These are phyloP conservation scores for Eidolon helvum DNA, from an alignment of 2,113 vertebrate genomes.

Conservation along the genomic window DNA sequence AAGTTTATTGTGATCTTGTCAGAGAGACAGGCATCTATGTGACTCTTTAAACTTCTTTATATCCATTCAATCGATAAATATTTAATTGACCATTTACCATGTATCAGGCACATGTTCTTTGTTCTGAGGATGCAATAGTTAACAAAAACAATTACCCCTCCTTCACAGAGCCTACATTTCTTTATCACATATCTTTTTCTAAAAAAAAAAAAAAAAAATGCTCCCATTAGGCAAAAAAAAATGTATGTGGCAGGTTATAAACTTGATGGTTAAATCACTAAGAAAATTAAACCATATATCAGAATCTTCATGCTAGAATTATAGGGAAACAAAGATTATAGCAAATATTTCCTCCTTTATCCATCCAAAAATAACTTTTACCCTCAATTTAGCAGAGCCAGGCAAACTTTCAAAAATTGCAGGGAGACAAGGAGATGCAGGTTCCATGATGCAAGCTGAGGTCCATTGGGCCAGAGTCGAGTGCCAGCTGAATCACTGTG, in stretches of 20 bases:
- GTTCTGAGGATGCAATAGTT: background rate
- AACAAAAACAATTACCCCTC: background rate
- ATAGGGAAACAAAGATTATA: background rate
- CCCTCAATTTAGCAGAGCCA: background rate
- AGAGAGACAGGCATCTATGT: background rate
- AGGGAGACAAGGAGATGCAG: background rate
- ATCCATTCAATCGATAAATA: background rate
- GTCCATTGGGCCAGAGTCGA: background rate
- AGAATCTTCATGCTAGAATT: background rate
- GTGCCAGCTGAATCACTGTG: background rate
- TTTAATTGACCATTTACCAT: background rate
- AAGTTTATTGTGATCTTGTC: background rate
- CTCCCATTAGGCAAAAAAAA: conserved; percentile 10
- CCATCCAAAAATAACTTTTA: background rate
- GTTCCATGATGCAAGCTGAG: background rate
- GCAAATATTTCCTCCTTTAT: background rate
- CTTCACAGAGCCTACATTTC: background rate
- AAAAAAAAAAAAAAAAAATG: background rate
- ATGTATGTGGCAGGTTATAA: background rate
- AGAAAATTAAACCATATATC: conserved; percentile 19
- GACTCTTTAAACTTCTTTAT: background rate
- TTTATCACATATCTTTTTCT: background rate
- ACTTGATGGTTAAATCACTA: background rate
- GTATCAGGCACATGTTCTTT: background rate
- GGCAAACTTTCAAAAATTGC: background rate